Base-by-base conservation (phyloP, 2,113 vertebrate species). In the Electrona antarctica region DNA sequence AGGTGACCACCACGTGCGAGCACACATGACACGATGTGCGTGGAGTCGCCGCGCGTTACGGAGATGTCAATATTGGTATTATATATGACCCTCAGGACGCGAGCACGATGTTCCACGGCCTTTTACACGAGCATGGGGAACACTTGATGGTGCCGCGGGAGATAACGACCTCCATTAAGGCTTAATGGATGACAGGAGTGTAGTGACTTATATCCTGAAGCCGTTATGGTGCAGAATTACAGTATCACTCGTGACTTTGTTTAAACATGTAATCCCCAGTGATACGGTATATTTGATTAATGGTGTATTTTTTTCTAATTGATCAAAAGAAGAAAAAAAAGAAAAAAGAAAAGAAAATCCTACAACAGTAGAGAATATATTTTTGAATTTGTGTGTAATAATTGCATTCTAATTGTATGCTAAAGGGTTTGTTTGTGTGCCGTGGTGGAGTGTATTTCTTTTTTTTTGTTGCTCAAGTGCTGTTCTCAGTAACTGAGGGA, bases 11-110 rank as follows among this genome's bases (percentile, higher is more conserved):
- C 0, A 72, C 89, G 0, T 92, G 91, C 1, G 90, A 91, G 54
- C 90, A 92, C 82, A 94, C 91, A 89, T 94, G 92, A 93, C 88
- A 84, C 73, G 64, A 47, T 0, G 72, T n/a, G 21, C 21, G 21
- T 21, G 21, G 10, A 21, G 33, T 41, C 3, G 64, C 57, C 54
- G 47, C 13, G 65, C 41, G 52, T 69, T 69, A n/a, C 73, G 50
- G 46, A 71, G 33, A 69, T 56, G 59, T 78, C 56, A 14, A 73
- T 62, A 55, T 63, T 28, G 65, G 70, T 52, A 60, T 9, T 9
- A 15, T 29, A 47, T 62, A 73, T 64, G 74, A 77, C 59, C 74
- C 82, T 80, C 78, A 81, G 79, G 79, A 84, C 6, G 11, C 71
- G 68, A 62, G 66, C 61, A 71, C 86, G 81, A 71, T 33, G 70